phyloP scores from a whole-genome alignment of 2,888 invertebrate genomes.

The Petrophora chlorosata region DNA sequence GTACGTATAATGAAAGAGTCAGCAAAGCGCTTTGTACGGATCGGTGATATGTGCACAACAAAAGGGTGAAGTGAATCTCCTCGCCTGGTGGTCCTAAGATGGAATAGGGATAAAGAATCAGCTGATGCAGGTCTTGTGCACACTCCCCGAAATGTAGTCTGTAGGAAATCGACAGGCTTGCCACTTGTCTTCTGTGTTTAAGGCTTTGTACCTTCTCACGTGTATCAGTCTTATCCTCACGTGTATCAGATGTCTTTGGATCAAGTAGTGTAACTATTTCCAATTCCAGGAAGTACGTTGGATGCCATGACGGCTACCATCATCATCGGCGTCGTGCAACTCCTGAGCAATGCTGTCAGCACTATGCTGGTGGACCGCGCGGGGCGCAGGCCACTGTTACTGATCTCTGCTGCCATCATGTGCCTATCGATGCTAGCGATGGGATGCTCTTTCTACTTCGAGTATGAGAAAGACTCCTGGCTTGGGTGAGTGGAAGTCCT shows the following conservation, averaged over 20 bases:
- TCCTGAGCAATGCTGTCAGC: conserved; percentile 78
- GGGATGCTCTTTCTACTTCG: conserved; percentile 81
- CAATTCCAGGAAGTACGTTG: conserved; percentile 69
- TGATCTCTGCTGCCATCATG: conserved; percentile 83
- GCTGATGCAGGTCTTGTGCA: too few species aligned
- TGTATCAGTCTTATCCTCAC: not conserved
- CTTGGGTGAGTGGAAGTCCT: conserved; percentile 74
- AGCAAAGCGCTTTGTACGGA: too few species aligned
- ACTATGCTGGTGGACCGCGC: conserved; percentile 83
- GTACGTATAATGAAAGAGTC: too few species aligned
- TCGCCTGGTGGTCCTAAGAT: too few species aligned
- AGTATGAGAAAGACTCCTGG: conserved; percentile 62
- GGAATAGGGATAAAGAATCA: too few species aligned
- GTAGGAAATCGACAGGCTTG: too few species aligned
- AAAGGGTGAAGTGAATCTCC: too few species aligned
- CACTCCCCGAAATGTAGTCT: too few species aligned
- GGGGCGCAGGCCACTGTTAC: conserved; percentile 84
- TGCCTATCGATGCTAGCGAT: conserved; percentile 78
- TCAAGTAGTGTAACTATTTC: not conserved
- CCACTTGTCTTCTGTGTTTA: too few species aligned
- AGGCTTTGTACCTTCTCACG: too few species aligned
- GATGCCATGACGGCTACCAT: conserved; percentile 82
- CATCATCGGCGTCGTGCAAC: conserved; percentile 82
- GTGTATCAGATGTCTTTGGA: not conserved
- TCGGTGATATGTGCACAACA: too few species aligned